Evolutionary conservation across 2,113 vertebrate genomes (phyloP).

Genomic region (Tyto alba): DNA sequence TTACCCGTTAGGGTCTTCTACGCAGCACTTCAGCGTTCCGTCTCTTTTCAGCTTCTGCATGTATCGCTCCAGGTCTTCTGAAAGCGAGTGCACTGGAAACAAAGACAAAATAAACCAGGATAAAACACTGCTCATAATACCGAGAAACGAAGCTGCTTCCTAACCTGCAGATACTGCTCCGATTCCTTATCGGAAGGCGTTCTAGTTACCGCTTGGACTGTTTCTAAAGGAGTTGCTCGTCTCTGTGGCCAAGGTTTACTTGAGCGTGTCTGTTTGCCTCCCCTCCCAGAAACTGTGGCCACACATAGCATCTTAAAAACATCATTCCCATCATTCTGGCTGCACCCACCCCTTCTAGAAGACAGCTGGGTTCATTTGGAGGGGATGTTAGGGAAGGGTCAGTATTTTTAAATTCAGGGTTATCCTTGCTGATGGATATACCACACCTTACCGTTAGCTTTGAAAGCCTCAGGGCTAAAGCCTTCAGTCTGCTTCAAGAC

Average conservation of each 20-base stretch:
- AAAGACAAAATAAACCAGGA: neutral
- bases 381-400: no score
- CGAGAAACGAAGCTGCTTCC: neutral
- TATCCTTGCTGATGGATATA: fast-evolving
- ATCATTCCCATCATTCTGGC: fast-evolving
- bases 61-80: constrained; percentile 58
- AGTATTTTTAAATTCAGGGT: neutral
- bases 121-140: neutral
- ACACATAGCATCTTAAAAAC: neutral
- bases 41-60: constrained; percentile 50
- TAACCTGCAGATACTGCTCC: fast-evolving
- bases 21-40: constrained; percentile 63
- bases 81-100: constrained; percentile 34
- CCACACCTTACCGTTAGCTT: constrained; percentile 47
- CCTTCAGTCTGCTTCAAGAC: constrained; percentile 27
- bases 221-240: neutral
- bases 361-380: neutral
- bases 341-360: neutral
- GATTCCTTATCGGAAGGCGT: neutral
- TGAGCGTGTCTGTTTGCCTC: fast-evolving
- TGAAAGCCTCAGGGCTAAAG: constrained; percentile 60
- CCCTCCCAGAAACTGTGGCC: neutral
- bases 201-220: fast-evolving
- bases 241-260: fast-evolving
- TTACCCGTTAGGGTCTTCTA: constrained; percentile 30